A percentile compares a stretch with the other conserved stretches of the same genome.
Evolutionary conservation across 23 tunicate species (phyloP).

Genomic region (Botrylloides violaceus): DNA sequence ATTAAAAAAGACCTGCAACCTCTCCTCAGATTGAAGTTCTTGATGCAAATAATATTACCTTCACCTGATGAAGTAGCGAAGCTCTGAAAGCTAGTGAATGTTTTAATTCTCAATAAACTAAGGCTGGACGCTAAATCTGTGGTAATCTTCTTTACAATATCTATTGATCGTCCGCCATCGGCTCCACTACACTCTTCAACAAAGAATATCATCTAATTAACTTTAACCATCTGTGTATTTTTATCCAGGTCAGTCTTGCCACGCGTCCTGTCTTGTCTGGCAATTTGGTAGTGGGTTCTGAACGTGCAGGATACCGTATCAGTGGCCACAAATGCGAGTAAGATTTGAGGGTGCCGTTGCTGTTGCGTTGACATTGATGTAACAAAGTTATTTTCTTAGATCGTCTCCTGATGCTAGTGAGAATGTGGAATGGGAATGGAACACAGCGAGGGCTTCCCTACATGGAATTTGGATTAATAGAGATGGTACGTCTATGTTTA

Average conservation of each 20-base stretch:
- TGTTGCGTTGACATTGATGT: not conserved
- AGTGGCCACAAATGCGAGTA: constrained; percentile 55
- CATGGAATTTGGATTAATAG: constrained; percentile 41
- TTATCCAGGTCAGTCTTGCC: constrained; percentile 31
- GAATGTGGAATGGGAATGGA: not conserved
- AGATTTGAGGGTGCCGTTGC: not conserved
- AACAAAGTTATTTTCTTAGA: not conserved
- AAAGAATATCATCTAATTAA: too few species aligned
- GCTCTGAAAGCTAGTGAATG: too few species aligned
- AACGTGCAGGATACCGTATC: constrained; percentile 54
- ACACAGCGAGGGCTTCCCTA: constrained; percentile 31
- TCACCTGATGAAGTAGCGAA: too few species aligned
- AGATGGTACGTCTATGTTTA: constrained; percentile 7
- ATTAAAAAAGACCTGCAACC: too few species aligned
- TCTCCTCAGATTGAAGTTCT: too few species aligned
- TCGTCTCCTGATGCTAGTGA: not conserved
- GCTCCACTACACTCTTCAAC: too few species aligned
- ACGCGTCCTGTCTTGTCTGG: constrained; percentile 16
- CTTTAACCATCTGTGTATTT: too few species aligned
- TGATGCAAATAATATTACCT: too few species aligned
- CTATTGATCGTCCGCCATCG: too few species aligned
- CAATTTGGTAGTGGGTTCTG: constrained; percentile 74
- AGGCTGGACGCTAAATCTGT: too few species aligned
- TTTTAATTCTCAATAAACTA: too few species aligned
- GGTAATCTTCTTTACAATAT: too few species aligned